Conservation (phyloP, 2,888 invertebrate genomes). For the Xanthia icteritia region DNA sequence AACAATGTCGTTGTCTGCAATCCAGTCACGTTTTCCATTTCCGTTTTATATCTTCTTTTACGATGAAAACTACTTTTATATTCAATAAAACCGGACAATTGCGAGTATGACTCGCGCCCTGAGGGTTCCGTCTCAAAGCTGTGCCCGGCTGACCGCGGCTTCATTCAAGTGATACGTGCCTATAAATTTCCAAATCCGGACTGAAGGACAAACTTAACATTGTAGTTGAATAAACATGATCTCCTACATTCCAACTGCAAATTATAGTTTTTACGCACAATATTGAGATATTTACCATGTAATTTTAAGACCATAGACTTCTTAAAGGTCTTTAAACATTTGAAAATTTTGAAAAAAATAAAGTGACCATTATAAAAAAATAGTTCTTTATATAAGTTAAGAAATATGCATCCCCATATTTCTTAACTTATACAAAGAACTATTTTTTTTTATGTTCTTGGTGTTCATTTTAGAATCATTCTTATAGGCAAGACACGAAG, state of each 20-base stretch:
- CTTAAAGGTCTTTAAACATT: background rate
- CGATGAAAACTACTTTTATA: slow-evolving; percentile 18
- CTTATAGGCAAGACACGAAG: too few species aligned
- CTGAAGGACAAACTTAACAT: too few species aligned
- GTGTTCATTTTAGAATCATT: too few species aligned
- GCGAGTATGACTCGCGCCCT: background rate
- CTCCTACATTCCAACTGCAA: background rate
- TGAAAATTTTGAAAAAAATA: too few species aligned
- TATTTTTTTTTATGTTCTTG: too few species aligned
- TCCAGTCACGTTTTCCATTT: slow-evolving; percentile 47
- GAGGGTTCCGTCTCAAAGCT: background rate
- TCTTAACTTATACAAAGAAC: too few species aligned
- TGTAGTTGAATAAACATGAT: background rate
- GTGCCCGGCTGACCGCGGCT: too few species aligned
- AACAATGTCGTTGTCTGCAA: slow-evolving; percentile 2
- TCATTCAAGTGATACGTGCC: background rate
- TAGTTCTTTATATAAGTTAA: too few species aligned
- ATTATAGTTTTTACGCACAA: background rate
- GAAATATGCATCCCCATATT: too few species aligned
- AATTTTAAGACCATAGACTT: too few species aligned
- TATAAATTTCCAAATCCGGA: too few species aligned
- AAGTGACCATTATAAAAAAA: too few species aligned
- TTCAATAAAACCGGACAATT: slow-evolving; percentile 5
- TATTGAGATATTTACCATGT: background rate
- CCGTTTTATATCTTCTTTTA: slow-evolving; percentile 36